phyloP scores from a whole-genome alignment of 2,888 invertebrate species.

The Ethmia dodecea region DNA sequence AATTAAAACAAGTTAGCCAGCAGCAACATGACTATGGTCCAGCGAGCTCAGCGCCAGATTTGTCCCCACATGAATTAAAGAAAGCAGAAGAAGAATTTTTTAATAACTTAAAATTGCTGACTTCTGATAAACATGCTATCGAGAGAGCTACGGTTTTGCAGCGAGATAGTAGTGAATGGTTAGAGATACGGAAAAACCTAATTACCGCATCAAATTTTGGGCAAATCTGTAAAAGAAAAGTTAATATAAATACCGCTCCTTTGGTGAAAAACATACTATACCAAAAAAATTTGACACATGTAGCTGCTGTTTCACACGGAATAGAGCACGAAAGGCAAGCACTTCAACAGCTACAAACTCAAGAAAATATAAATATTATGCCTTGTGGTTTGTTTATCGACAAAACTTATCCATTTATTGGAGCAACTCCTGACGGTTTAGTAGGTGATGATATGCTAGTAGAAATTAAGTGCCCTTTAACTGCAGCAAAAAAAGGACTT shows the following conservation, averaged over 20 bases:
- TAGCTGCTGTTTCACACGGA: conserved; percentile 8
- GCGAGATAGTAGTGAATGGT: conserved; percentile 19
- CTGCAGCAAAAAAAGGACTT: conserved; percentile 7
- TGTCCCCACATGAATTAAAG: conserved; percentile 10
- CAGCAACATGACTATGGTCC: conserved; percentile 20
- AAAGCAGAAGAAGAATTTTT: conserved; percentile 14
- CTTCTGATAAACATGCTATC: conserved; percentile 13
- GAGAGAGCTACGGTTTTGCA: conserved; percentile 18
- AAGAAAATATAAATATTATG: conserved; percentile 2
- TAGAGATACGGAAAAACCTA: conserved; percentile 17
- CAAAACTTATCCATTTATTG: conserved; percentile 6
- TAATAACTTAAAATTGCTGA: conserved; percentile 14
- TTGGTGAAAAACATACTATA: conserved; percentile 19
- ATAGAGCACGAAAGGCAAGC: conserved; percentile 9
- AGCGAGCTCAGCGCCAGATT: conserved; percentile 15
- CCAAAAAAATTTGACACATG: conserved; percentile 14
- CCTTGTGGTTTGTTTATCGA: conserved; percentile 14
- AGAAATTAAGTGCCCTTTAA: conserved; percentile 12
- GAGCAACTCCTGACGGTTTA: conserved; percentile 14
- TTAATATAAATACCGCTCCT: not conserved
- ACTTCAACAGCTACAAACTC: conserved; percentile 1
- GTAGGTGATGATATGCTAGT: conserved; percentile 5
- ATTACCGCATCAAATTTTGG: conserved; percentile 17
- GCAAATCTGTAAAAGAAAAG: not conserved
- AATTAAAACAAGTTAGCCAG: not conserved